A percentile compares a stretch with the other conserved stretches of the same genome.
phyloP scores from a whole-genome alignment of 2,888 invertebrate genomes.

The Unio pictorum region DNA sequence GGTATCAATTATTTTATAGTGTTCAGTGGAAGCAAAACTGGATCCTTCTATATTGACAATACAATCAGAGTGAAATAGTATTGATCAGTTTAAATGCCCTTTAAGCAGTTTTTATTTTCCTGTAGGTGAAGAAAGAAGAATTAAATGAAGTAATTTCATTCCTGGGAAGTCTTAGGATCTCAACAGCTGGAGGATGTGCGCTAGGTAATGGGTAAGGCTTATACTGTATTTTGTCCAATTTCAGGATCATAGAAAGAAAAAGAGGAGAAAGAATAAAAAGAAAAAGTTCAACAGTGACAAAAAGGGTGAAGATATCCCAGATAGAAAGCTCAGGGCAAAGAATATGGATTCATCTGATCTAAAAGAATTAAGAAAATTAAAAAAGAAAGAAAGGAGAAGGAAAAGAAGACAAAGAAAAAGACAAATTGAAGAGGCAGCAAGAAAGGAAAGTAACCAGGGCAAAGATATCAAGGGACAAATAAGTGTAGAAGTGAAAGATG shows the following conservation, averaged over 20 bases:
- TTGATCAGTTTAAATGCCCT: no score
- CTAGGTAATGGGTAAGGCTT: slow-evolving; percentile 23
- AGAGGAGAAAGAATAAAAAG: slow-evolving; percentile 7
- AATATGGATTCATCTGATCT: slow-evolving; percentile 4
- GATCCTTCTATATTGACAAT: no score
- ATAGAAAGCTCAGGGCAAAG: slow-evolving; percentile 6
- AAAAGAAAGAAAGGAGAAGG: slow-evolving; percentile 6
- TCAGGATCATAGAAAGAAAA: slow-evolving; percentile 8
- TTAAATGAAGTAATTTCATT: slow-evolving; percentile 18
- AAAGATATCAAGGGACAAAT: neutral
- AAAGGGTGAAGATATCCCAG: slow-evolving; percentile 6
- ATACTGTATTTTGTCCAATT: slow-evolving; percentile 4
- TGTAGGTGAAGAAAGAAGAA: slow-evolving; percentile 9
- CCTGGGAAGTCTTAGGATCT: slow-evolving; percentile 19
- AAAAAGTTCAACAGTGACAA: slow-evolving; percentile 6
- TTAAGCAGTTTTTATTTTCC: slow-evolving; percentile 1
- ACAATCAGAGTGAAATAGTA: no score
- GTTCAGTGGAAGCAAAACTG: no score
- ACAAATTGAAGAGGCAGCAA: slow-evolving; percentile 2
- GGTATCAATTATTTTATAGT: no score
- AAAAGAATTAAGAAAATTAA: neutral
- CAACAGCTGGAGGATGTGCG: slow-evolving; percentile 13
- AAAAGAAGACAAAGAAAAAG: slow-evolving; percentile 5
- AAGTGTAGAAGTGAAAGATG: neutral
- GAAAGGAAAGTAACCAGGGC: neutral